phyloP scores from a whole-genome alignment of 2,888 invertebrate genomes.

The Platycheirus albimanus region DNA sequence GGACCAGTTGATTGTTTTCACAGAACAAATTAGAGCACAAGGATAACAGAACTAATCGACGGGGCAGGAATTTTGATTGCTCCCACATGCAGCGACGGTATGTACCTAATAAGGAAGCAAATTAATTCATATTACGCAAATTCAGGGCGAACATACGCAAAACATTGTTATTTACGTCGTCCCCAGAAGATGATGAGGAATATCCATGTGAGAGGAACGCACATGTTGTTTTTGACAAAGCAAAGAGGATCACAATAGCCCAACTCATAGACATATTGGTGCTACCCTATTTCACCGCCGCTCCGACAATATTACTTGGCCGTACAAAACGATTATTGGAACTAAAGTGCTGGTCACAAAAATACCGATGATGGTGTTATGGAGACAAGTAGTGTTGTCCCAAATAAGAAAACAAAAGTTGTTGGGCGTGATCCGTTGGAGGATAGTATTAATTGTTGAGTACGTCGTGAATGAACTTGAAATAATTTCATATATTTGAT shows the following conservation, averaged over 20 bases:
- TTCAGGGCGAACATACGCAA: conserved; percentile 45
- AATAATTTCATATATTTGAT: conserved; percentile 36
- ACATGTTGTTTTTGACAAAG: conserved; percentile 35
- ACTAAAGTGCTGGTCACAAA: conserved; percentile 51
- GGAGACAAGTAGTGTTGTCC: neutral
- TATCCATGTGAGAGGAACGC: conserved; percentile 63
- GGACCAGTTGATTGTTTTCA: conserved; percentile 81
- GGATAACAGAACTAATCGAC: conserved; percentile 80
- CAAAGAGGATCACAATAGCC: conserved; percentile 50
- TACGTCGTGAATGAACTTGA: conserved; percentile 52
- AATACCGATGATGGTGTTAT: conserved; percentile 30
- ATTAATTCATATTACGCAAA: neutral
- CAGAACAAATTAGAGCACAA: conserved; percentile 81
- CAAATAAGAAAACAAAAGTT: conserved; percentile 21
- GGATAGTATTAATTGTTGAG: conserved; percentile 12
- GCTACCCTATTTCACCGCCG: conserved; percentile 32
- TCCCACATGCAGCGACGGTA: conserved; percentile 82
- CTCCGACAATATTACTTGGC: conserved; percentile 54
- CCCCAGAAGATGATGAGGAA: conserved; percentile 51
- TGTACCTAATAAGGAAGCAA: conserved; percentile 76
- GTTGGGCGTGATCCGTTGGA: neutral
- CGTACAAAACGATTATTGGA: conserved; percentile 53
- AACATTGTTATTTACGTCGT: conserved; percentile 62
- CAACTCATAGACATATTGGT: conserved; percentile 35
- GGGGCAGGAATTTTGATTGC: conserved; percentile 80